Conservation (phyloP, 2,888 invertebrate species). For the Leptothorax acervorum region DNA sequence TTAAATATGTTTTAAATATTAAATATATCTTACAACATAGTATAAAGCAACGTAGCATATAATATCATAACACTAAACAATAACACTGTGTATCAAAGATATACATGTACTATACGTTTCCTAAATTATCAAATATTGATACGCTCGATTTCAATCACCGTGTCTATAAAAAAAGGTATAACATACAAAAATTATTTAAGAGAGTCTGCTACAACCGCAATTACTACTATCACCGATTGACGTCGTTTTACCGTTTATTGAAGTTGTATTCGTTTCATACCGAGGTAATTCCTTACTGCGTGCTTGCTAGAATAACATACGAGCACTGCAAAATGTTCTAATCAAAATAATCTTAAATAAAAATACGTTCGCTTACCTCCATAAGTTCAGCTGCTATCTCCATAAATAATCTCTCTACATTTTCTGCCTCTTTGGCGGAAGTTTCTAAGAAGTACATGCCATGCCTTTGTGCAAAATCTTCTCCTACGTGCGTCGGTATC, state of each 20-base stretch:
- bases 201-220: constrained; percentile 86
- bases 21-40: constrained; percentile 65
- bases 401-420: constrained; percentile 98
- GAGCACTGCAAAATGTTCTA: constrained; percentile 25
- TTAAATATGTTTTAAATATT: constrained; percentile 56
- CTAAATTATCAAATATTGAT: constrained; percentile 66
- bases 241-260: constrained; percentile 91
- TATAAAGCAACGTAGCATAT: constrained; percentile 67
- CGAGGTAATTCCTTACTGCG: constrained; percentile 93
- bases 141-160: constrained; percentile 68
- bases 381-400: constrained; percentile 97
- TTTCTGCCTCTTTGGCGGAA: constrained; percentile 98
- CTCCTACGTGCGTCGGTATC: constrained; percentile 97
- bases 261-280: constrained; percentile 90
- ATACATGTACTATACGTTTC: constrained; percentile 61
- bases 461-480: constrained; percentile 97
- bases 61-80: constrained; percentile 68
- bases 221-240: constrained; percentile 90
- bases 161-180: constrained; percentile 68
- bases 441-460: constrained; percentile 99
- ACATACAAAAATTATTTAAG: constrained; percentile 80
- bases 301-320: constrained; percentile 89
- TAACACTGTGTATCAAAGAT: constrained; percentile 69
- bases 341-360: constrained; percentile 12
- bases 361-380: constrained; percentile 87